Base-by-base conservation (phyloP, 1,140 invertebrate species). In the Zaprionus tsacasi region DNA sequence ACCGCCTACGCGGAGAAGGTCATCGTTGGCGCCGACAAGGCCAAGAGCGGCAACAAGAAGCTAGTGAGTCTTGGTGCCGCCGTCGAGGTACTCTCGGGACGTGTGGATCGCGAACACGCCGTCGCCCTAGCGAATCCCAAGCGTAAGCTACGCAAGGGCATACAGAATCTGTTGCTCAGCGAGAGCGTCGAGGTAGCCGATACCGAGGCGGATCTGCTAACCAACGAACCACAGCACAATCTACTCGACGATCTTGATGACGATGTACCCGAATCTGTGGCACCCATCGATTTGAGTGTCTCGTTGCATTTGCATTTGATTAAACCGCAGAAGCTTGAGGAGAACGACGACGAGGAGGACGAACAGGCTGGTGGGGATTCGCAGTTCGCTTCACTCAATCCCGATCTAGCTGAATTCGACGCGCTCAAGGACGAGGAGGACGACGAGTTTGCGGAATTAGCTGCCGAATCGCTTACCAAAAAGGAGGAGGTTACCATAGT, bases 1-100 rank as follows among this genome's bases (percentile, higher is more conserved):
- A 98, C 97, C 12, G 96, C 96, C 1, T 96, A 95, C 73, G 97
- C 97, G 33, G 97, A 97, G 65, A 96, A 96, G 81, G 95, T 98
- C 27, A 96, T 98, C 1, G 96, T 96, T 91, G 95, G 95, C 8
- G 95, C 95, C 43, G 94, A 95, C 78, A 94, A 95, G 58, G 95
- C 95, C 82, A 95, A 95, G 74, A 96, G 96, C 86, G 21, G 21
- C 2, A 96, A 96, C 33, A 97, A 96, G 78, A 96, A 96, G 85
- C 93, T 96, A 45, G 95, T 98, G 5, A 97, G 96, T 79, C 94
- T 98, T 73, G 97, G 97, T 4, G 95, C 96, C 70, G 97, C 97
- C 13, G 97, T 97, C 77, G 96, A 97, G 90, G 96, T 98, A 27
- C 93, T 98, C 6, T 96, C 97, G 8, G 96, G 97, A 1, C 94